phyloP scores from a whole-genome alignment of 1,140 invertebrate species.

The Arctopsyche grandis region DNA sequence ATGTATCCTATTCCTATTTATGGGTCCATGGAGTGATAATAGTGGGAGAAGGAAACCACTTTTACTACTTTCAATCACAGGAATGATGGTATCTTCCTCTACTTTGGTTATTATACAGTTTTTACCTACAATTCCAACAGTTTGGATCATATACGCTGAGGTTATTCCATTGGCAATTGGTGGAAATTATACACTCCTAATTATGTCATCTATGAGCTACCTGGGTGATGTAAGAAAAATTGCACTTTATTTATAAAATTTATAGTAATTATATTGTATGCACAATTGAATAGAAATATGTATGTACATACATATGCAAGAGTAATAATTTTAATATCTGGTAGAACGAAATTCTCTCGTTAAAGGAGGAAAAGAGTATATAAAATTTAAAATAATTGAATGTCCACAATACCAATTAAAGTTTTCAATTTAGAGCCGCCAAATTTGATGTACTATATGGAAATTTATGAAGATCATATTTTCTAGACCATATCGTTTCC shows the following conservation, averaged over 20 bases:
- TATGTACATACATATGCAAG: neutral
- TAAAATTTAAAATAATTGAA: no score
- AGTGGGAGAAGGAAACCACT: slow-evolving; percentile 63
- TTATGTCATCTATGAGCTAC: slow-evolving; percentile 62
- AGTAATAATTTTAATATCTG: neutral
- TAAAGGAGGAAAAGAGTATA: no score
- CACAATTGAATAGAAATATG: neutral
- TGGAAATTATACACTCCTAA: slow-evolving; percentile 61
- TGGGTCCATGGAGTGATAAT: slow-evolving; percentile 65
- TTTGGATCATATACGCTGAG: slow-evolving; percentile 60
- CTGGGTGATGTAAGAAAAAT: slow-evolving; percentile 62
- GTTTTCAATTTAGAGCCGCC: no score
- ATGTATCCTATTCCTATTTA: slow-evolving; percentile 60
- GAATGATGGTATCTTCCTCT: slow-evolving; percentile 62
- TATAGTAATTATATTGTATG: neutral
- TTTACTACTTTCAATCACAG: slow-evolving; percentile 61
- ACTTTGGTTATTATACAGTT: slow-evolving; percentile 59
- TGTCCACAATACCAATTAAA: no score
- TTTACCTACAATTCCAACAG: slow-evolving; percentile 60
- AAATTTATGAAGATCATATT: no score
- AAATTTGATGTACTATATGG: no score
- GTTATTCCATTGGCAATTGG: slow-evolving; percentile 63
- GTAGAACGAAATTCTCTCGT: no score
- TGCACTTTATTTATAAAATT: neutral
- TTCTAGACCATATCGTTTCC: no score